Conservation (phyloP, 2,797 vertebrate genomes). For the Sebastes itinus region DNA sequence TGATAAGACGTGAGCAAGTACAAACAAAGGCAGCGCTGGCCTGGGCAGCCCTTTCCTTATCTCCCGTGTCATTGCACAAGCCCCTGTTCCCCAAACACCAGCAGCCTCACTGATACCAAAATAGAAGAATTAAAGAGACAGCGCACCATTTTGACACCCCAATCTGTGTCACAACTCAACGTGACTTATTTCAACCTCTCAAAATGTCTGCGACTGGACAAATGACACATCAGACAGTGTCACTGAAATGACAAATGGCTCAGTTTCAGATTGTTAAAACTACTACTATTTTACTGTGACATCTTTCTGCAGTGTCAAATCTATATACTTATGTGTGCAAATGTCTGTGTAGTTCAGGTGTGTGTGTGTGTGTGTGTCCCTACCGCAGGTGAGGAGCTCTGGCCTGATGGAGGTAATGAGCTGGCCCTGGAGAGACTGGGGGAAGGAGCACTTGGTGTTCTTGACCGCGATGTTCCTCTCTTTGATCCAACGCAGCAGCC, state of each 20-base stretch:
- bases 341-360: not conserved
- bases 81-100: conserved; percentile 52
- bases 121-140: conserved; percentile 58
- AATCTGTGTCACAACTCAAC: conserved; percentile 12
- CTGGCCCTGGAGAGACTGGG: conserved; percentile 91
- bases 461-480: conserved; percentile 88
- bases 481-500: conserved; percentile 93
- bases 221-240: not conserved
- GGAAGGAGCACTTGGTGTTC: conserved; percentile 93
- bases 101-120: conserved; percentile 46
- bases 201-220: not conserved
- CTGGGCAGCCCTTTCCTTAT: conserved; percentile 61
- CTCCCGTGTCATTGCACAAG: conserved; percentile 68
- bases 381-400: conserved; percentile 94
- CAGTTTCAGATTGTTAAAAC: not conserved
- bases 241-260: not conserved
- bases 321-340: not conserved
- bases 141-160: conserved; percentile 3
- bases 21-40: conserved; percentile 69
- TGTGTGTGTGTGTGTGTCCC: conserved; percentile 34
- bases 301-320: not conserved
- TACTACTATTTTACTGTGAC: not conserved
- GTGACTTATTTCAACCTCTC: conserved; percentile 18
- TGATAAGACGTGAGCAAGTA: conserved; percentile 75
- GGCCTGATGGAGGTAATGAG: conserved; percentile 84